Evolutionary conservation across 1,140 invertebrate species (phyloP).

Genomic region (Drosophila ercepeae): DNA sequence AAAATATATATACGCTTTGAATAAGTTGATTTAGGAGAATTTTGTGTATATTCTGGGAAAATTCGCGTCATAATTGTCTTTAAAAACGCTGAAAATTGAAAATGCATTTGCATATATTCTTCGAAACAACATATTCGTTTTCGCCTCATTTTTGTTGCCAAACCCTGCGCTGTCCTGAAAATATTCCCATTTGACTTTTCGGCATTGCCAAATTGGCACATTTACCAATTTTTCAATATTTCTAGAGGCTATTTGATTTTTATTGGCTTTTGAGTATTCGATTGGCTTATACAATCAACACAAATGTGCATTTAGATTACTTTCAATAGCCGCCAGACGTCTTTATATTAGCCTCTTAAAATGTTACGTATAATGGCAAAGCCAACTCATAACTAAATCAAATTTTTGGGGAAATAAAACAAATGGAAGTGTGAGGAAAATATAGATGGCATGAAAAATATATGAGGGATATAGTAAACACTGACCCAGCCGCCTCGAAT

Average conservation of each 20-base stretch:
- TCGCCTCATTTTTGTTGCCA: neutral
- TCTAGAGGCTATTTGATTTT: conserved; percentile 20
- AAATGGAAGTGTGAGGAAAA: conserved; percentile 9
- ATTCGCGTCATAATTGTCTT: conserved; percentile 51
- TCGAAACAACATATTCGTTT: conserved; percentile 9
- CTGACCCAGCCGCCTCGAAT: conserved; percentile 25
- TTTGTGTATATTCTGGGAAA: conserved; percentile 31
- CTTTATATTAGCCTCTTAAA: conserved; percentile 5
- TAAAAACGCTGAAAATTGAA: conserved; percentile 44
- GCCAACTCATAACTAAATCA: conserved; percentile 35
- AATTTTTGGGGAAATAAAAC: conserved; percentile 32
- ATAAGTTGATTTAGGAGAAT: conserved; percentile 20
- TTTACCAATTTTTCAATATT: conserved; percentile 6
- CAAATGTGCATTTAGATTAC: conserved; percentile 4
- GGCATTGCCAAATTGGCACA: conserved; percentile 34
- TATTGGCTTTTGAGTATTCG: conserved; percentile 14
- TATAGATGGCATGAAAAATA: neutral
- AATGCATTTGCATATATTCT: conserved; percentile 48
- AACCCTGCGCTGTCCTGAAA: no score
- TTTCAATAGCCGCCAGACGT: conserved; percentile 47
- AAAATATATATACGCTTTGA: conserved; percentile 40
- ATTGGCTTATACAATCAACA: conserved; percentile 7
- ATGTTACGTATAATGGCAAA: neutral
- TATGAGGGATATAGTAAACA: conserved; percentile 14
- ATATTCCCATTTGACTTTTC: conserved; percentile 2